A percentile compares a stretch with the other conserved stretches of the same genome.
phyloP scores from a whole-genome alignment of 2,113 vertebrate species.

The Octodon degus region DNA sequence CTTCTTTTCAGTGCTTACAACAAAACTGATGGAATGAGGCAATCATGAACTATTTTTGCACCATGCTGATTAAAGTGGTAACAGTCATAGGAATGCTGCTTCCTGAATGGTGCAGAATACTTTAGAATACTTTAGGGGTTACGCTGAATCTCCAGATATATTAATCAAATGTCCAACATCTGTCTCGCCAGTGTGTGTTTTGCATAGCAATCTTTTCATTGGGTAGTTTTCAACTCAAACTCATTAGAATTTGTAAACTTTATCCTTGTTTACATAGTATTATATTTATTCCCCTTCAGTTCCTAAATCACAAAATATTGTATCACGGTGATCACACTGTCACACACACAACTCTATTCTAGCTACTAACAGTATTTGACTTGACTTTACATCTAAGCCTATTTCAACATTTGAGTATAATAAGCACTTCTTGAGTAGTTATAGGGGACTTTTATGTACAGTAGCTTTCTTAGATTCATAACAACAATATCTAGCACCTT shows the following conservation, averaged over 20 bases:
- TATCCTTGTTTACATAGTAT: background rate
- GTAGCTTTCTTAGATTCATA: conserved; percentile 2
- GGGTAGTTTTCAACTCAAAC: background rate
- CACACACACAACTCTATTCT: background rate
- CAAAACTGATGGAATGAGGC: background rate
- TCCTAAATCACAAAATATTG: background rate
- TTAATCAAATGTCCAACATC: background rate
- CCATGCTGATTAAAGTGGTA: conserved; percentile 32
- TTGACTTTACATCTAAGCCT: background rate
- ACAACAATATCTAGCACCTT: background rate
- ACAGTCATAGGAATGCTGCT: background rate
- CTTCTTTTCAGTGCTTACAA: background rate
- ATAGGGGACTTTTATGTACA: background rate
- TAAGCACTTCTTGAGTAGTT: background rate
- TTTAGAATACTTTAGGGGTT: background rate
- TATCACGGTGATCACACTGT: background rate
- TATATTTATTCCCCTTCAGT: background rate
- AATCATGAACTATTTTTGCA: background rate
- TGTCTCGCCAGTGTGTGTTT: background rate
- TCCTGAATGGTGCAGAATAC: background rate
- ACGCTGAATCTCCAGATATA: background rate
- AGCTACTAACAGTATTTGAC: background rate
- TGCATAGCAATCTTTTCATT: conserved; percentile 16
- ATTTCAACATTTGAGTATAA: background rate
- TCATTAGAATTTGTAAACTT: conserved; percentile 6